A percentile compares a stretch with the other conserved stretches of the same genome.
These are phyloP conservation scores for Xenops minutus DNA, from an alignment of 2,797 vertebrate species.

Conservation along the genomic window DNA sequence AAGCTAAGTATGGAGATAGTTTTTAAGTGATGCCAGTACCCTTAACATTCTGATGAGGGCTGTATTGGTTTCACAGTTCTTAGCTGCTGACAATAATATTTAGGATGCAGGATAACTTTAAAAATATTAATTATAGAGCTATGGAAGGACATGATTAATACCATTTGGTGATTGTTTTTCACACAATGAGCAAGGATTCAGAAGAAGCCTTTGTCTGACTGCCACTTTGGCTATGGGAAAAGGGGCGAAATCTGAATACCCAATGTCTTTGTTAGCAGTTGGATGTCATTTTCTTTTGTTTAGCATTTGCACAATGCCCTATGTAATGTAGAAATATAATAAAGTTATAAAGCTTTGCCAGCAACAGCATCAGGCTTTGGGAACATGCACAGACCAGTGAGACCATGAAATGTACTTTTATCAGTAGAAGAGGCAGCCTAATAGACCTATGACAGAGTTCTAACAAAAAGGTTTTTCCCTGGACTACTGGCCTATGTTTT, in stretches of 20 bases:
- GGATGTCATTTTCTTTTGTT: constrained; percentile 21
- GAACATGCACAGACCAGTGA: neutral
- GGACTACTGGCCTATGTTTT: neutral
- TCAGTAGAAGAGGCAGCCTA: neutral
- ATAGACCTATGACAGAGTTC: neutral
- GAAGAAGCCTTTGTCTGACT: neutral
- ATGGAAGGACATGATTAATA: neutral
- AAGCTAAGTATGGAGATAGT: neutral
- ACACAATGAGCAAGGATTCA: neutral
- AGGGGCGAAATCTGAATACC: neutral
- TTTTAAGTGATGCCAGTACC: neutral
- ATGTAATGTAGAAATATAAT: neutral
- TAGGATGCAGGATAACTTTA: neutral
- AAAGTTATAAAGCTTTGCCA: neutral
- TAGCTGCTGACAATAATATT: neutral
- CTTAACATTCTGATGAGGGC: neutral
- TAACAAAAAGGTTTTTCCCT: neutral
- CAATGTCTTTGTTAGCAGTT: constrained; percentile 11
- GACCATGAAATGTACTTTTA: neutral
- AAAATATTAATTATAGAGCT: neutral
- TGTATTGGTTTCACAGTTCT: neutral
- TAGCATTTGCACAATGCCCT: neutral
- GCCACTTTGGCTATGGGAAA: neutral
- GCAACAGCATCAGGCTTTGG: neutral
- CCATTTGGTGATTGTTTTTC: neutral